Evolutionary conservation across 2,888 invertebrate genomes (phyloP).

Genomic region (Bembecia ichneumoniformis): DNA sequence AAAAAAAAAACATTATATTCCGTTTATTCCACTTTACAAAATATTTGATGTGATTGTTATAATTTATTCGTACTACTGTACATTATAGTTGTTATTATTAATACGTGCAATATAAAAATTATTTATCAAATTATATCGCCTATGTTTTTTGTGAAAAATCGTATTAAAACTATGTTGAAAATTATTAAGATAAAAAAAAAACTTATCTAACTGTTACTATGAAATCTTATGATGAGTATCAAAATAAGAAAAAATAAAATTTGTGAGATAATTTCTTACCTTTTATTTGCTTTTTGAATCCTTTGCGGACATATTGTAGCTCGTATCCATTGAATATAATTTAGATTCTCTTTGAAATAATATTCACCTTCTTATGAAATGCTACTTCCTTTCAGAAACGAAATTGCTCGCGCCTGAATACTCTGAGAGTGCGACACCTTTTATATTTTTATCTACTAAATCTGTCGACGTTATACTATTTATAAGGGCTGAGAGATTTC

Average conservation of each 20-base stretch:
- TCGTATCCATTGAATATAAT: too few relatives aligned
- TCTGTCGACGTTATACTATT: constrained; percentile 19
- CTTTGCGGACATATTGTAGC: not conserved
- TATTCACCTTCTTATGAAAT: not conserved
- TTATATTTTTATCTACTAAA: constrained; percentile 40
- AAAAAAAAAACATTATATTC: not conserved
- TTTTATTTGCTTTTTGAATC: not conserved
- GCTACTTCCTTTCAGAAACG: not conserved
- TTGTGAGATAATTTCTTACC: constrained; percentile 26
- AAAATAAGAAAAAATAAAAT: constrained; percentile 62
- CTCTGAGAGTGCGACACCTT: constrained; percentile 31
- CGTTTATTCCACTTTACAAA: not conserved
- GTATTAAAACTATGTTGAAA: constrained; percentile 32
- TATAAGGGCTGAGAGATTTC: too few relatives aligned
- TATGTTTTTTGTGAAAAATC: not conserved
- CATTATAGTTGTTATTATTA: not conserved
- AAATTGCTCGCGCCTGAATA: not conserved
- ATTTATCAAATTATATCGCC: not conserved
- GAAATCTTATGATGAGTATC: constrained; percentile 67
- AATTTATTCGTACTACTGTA: not conserved
- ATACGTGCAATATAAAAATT: too few relatives aligned
- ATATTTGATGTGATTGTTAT: not conserved
- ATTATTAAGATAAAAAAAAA: constrained; percentile 39
- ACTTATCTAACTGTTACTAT: constrained; percentile 63
- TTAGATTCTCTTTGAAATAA: not conserved